Base-by-base conservation (phyloP, 2,113 vertebrate species). In the Lagopus leucura region DNA sequence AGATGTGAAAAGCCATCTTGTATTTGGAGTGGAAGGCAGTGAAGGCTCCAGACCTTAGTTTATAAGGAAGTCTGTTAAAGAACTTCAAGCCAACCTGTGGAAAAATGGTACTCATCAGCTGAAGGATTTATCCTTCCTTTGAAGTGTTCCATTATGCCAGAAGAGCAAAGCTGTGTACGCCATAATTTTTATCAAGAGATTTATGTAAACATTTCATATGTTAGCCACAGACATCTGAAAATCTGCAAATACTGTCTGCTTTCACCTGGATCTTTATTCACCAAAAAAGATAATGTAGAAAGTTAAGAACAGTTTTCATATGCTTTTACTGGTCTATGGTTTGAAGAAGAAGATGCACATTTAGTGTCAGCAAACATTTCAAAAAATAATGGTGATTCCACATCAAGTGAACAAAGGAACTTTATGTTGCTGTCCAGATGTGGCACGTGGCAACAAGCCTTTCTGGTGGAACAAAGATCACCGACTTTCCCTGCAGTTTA, bases 381-480 rank as follows among this genome's bases (percentile, higher is more conserved):
- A 5, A 11, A 54, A 54, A 47, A 65, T 8, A 9, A 20, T 47
- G 16, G 19, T 86, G 55, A 70, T 88, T 82, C 45, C 11, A 17
- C 40, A 79, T 48, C 9, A 54, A 58, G 65, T 64, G 45, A 74
- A 81, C n/a, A 74, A 78, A 92, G 42, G 42, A 67, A 32, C 13
- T 8, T 80, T 40, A 45, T 22, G 15, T 40, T 54, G 12, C 21
- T 80, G 15, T 77, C 89, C 38, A 81, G 52, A 55, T 32, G 10
- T 58, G 24, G 15, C 0, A 0, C 3, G 30, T 70, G 34, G 17
- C n/a, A 34, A 52, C 32, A 5, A 91, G 8, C 4, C 11, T 77
- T 91, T 81, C 72, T 63, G 71, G 79, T 76, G 65, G 65, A 89
- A 81, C 55, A 57, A 82, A 80, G 58, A 48, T 74, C 7, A 16